Conservation (phyloP, 2,888 invertebrate species). For the Drosophila bunnanda region DNA sequence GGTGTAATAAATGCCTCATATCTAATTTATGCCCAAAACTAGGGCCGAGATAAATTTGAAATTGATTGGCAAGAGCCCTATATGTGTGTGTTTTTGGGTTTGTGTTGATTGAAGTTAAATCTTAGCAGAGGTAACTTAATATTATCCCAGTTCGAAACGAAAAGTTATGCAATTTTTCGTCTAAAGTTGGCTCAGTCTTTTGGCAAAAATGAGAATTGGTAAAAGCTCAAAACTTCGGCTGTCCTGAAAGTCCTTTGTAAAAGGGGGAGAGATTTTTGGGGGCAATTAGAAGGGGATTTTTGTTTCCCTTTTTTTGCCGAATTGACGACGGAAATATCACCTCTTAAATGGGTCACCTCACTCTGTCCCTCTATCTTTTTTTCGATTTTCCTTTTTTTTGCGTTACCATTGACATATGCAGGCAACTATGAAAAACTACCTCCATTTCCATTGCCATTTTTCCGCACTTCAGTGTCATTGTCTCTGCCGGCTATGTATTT, state of each 20-base stretch:
- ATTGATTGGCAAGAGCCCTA: conserved; percentile 48
- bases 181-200: conserved; percentile 6
- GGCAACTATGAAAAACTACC: conserved; percentile 11
- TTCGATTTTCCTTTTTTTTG: background rate
- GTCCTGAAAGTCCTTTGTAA: background rate
- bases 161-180: conserved; percentile 19
- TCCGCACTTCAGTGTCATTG: conserved; percentile 51
- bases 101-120: conserved; percentile 23
- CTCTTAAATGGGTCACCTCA: conserved; percentile 25
- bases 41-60: conserved; percentile 46
- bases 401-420: conserved; percentile 33
- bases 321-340: conserved; percentile 30
- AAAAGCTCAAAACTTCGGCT: conserved; percentile 22
- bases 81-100: conserved; percentile 8
- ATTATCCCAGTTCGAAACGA: background rate
- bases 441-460: conserved; percentile 20
- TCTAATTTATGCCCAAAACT: conserved; percentile 58
- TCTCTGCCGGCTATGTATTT: conserved; percentile 40
- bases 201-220: conserved; percentile 2
- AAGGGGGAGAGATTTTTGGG: conserved; percentile 10
- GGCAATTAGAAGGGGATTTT: conserved; percentile 34
- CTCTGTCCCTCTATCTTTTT: background rate
- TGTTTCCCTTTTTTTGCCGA: conserved; percentile 12
- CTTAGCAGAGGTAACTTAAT: conserved; percentile 19
- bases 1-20: conserved; percentile 60